phyloP scores from a whole-genome alignment of 1,140 invertebrate genomes.

The Drosophila littoralis region DNA sequence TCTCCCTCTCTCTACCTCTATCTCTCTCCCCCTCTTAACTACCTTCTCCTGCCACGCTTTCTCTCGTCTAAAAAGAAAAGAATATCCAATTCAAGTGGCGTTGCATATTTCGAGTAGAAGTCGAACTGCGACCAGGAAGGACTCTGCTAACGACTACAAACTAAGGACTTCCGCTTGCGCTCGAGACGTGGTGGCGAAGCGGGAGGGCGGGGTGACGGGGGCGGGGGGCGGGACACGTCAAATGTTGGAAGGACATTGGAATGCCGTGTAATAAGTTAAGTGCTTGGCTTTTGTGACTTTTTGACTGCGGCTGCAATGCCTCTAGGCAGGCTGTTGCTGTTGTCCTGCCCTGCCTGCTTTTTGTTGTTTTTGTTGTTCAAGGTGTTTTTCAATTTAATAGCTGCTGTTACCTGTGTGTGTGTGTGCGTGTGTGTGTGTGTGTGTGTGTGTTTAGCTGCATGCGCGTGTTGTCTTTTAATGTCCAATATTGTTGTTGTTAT shows the following conservation, averaged over 20 bases:
- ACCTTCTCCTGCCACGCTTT: not conserved
- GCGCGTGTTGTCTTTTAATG: slow-evolving; percentile 72
- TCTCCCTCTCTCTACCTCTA: no score
- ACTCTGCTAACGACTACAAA: slow-evolving; percentile 53
- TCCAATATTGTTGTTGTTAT: slow-evolving; percentile 15
- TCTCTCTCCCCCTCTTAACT: slow-evolving; percentile 4
- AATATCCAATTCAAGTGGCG: slow-evolving; percentile 34
- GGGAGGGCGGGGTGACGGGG: not conserved
- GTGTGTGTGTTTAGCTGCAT: slow-evolving; percentile 52
- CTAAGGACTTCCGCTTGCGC: slow-evolving; percentile 73
- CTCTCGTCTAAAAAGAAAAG: slow-evolving; percentile 11
- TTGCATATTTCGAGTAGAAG: slow-evolving; percentile 69
- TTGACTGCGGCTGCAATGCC: slow-evolving; percentile 29
- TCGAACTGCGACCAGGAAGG: slow-evolving; percentile 12
- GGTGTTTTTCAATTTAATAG: slow-evolving; percentile 74
- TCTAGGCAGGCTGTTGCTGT: slow-evolving; percentile 28
- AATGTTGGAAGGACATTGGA: slow-evolving; percentile 48
- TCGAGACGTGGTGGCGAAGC: not conserved
- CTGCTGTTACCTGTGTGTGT: slow-evolving; percentile 17
- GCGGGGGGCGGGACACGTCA: slow-evolving; percentile 11
- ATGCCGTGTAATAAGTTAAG: slow-evolving; percentile 81
- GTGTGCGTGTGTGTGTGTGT: slow-evolving; percentile 25
- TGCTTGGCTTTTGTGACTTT: slow-evolving; percentile 70
- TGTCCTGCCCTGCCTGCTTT: slow-evolving; percentile 7
- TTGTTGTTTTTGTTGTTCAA: slow-evolving; percentile 46